Conservation (phyloP, 2,113 vertebrate genomes). For the Nerophis lumbriciformis region DNA sequence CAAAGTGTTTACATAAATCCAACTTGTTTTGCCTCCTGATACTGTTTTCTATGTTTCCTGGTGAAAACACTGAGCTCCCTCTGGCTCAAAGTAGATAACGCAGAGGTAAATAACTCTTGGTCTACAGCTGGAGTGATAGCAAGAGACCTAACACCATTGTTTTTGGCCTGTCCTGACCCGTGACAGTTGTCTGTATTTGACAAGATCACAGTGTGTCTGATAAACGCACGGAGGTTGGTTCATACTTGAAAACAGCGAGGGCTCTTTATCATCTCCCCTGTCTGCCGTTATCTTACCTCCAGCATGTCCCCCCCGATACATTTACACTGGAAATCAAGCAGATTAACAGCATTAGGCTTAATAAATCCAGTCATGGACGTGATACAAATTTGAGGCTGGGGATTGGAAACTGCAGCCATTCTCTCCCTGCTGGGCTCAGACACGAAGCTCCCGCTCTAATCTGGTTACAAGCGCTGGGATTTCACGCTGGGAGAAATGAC, state of each 20-base stretch:
- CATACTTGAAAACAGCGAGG: constrained; percentile 29
- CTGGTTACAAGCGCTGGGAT: constrained; percentile 46
- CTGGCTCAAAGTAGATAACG: constrained; percentile 44
- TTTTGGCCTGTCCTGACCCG: constrained; percentile 51
- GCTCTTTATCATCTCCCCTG: constrained; percentile 27
- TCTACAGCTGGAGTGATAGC: constrained; percentile 43
- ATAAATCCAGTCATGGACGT: constrained; percentile 56
- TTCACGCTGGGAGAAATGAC: constrained; percentile 38
- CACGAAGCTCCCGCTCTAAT: constrained; percentile 42
- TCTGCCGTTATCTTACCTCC: constrained; percentile 33
- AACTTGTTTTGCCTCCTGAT: constrained; percentile 41
- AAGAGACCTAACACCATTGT: constrained; percentile 52
- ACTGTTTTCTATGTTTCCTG: constrained; percentile 44
- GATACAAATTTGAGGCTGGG: constrained; percentile 36
- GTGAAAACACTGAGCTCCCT: constrained; percentile 29
- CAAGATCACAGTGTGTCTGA: constrained; percentile 48
- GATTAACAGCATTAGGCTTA: constrained; percentile 58
- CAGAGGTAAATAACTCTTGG: constrained; percentile 48
- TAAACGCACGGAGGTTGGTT: constrained; percentile 33
- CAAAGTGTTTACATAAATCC: constrained; percentile 39
- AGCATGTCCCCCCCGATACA: constrained; percentile 49
- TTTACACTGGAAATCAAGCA: constrained; percentile 56
- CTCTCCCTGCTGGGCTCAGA: constrained; percentile 45
- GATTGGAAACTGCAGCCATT: constrained; percentile 31
- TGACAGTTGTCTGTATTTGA: constrained; percentile 48